Evolutionary conservation across 2,113 vertebrate genomes (phyloP).

Genomic region (Odontesthes bonariensis): DNA sequence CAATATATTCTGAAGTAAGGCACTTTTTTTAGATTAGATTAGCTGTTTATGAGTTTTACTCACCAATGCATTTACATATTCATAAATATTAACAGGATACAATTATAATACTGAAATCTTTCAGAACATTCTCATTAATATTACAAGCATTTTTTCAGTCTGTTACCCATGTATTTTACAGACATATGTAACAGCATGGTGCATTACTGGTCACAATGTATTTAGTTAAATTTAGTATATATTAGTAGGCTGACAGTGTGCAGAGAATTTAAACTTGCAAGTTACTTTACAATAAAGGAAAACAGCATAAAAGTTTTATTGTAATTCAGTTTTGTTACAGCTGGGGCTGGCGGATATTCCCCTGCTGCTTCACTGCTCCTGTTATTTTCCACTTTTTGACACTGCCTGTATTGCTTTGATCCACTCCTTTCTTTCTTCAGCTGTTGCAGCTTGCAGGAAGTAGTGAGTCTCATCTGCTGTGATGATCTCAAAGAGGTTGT

Average conservation of each 20-base stretch:
- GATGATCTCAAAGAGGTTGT: slow-evolving; percentile 98
- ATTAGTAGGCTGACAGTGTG: slow-evolving; percentile 6
- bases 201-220: not conserved
- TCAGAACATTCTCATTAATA: not conserved
- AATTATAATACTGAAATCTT: not conserved
- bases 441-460: slow-evolving; percentile 90
- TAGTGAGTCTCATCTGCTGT: slow-evolving; percentile 94
- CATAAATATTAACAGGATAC: not conserved
- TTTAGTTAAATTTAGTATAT: not conserved
- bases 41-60: not conserved
- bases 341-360: slow-evolving; percentile 7
- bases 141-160: not conserved
- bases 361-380: not conserved
- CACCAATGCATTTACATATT: too few species aligned
- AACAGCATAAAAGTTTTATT: not conserved
- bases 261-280: not conserved
- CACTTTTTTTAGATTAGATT: not conserved
- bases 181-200: not conserved
- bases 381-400: slow-evolving; percentile 90
- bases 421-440: slow-evolving; percentile 93
- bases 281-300: slow-evolving; percentile 14
- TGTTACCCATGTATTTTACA: too few species aligned
- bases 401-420: slow-evolving; percentile 92
- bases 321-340: not conserved
- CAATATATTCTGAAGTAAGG: not conserved